Conservation (phyloP, 1,140 invertebrate genomes). For the Potamilus streckersoni region DNA sequence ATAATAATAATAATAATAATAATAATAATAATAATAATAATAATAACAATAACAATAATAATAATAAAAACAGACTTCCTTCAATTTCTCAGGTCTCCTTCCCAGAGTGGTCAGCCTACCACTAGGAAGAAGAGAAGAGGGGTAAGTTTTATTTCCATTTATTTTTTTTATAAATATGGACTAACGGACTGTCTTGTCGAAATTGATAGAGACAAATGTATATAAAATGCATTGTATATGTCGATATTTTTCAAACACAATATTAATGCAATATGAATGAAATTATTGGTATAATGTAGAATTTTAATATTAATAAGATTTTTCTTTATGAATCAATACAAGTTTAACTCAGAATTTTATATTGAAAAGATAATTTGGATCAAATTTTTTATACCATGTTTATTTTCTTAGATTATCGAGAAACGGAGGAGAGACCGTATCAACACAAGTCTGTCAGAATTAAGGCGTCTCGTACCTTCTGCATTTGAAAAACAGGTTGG, state of each 20-base stretch:
- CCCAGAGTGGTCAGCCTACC: slow-evolving; percentile 68
- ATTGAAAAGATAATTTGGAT: too few species aligned
- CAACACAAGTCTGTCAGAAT: slow-evolving; percentile 93
- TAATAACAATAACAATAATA: too few species aligned
- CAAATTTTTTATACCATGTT: background rate
- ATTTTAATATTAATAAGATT: background rate
- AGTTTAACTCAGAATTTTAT: background rate
- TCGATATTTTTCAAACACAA: background rate
- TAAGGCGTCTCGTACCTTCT: slow-evolving; percentile 92
- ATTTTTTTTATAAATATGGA: background rate
- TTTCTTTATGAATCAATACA: slow-evolving; percentile 2
- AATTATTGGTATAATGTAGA: background rate
- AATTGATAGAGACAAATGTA: background rate
- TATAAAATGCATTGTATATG: background rate
- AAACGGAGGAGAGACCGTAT: slow-evolving; percentile 95
- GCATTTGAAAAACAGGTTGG: slow-evolving; percentile 91
- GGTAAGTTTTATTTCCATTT: slow-evolving; percentile 53
- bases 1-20: too few species aligned
- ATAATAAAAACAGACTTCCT: slow-evolving; percentile 1
- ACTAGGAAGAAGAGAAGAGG: slow-evolving; percentile 69
- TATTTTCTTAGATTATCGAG: slow-evolving; percentile 82
- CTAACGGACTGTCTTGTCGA: background rate
- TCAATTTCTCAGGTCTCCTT: slow-evolving; percentile 64
- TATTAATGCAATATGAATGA: too few species aligned
- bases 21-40: too few species aligned